These are phyloP conservation scores for Scaptomyza polygonia DNA, from an alignment of 2,888 invertebrate species.

Conservation along the genomic window DNA sequence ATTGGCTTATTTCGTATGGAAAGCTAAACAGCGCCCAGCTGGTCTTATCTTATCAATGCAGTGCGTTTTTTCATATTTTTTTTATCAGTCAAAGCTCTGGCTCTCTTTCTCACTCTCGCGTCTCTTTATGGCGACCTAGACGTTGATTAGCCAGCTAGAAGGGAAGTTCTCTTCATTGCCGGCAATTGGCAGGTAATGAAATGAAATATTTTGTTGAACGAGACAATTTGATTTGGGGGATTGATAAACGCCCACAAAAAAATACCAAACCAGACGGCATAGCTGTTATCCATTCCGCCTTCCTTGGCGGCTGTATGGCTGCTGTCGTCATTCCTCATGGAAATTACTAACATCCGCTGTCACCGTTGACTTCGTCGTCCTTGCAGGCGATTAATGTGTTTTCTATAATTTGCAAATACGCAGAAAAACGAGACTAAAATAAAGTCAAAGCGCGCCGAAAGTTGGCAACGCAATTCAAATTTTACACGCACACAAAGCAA, in stretches of 20 bases:
- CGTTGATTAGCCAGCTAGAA: slow-evolving; percentile 78
- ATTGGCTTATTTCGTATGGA: slow-evolving; percentile 22
- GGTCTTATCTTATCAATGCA: slow-evolving; percentile 63
- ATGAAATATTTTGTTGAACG: slow-evolving; percentile 58
- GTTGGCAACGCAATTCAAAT: slow-evolving; percentile 75
- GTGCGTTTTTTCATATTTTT: slow-evolving; percentile 32
- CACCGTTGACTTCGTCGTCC: slow-evolving; percentile 21
- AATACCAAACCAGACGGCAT: background rate
- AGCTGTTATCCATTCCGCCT: background rate
- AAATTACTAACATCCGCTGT: slow-evolving; percentile 75
- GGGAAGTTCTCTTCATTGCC: slow-evolving; percentile 76
- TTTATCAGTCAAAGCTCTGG: slow-evolving; percentile 29
- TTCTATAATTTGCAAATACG: slow-evolving; percentile 72
- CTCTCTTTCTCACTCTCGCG: slow-evolving; percentile 2
- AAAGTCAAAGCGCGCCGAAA: slow-evolving; percentile 46
- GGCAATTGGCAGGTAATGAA: slow-evolving; percentile 73
- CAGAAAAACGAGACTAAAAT: slow-evolving; percentile 36
- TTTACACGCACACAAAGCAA: slow-evolving; percentile 77
- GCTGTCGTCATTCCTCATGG: slow-evolving; percentile 47
- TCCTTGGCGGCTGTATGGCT: background rate
- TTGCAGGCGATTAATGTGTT: slow-evolving; percentile 68
- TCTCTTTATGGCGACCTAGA: slow-evolving; percentile 3
- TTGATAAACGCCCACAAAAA: slow-evolving; percentile 59
- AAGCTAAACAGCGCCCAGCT: slow-evolving; percentile 25
- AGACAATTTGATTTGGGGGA: slow-evolving; percentile 74